Conservation (phyloP, 2,113 vertebrate genomes). For the Cariama cristata region DNA sequence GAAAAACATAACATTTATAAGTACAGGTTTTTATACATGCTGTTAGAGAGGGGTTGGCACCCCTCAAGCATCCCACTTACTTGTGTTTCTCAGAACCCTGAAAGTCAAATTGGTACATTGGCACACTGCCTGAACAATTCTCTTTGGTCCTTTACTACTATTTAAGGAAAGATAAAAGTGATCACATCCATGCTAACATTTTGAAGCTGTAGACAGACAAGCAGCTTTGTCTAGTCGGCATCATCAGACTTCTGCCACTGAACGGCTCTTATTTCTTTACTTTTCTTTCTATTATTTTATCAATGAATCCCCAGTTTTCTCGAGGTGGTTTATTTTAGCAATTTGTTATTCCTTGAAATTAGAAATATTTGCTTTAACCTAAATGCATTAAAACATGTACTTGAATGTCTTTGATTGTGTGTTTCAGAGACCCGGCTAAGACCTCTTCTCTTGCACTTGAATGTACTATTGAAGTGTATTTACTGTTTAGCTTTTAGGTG, state of each 20-base stretch:
- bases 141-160: not conserved
- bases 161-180: not conserved
- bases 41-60: not conserved
- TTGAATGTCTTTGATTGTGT: not conserved
- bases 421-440: not conserved
- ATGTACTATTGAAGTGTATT: not conserved
- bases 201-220: not conserved
- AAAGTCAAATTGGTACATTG: not conserved
- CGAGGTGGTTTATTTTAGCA: not conserved
- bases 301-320: not conserved
- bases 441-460: not conserved
- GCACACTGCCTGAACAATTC: not conserved
- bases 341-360: not conserved
- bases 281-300: not conserved
- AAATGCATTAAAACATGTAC: not conserved
- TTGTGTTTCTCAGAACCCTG: not conserved
- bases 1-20: constrained; percentile 11
- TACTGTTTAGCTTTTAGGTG: not conserved
- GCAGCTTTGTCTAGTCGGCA: not conserved
- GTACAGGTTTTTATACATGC: not conserved
- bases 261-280: not conserved
- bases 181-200: not conserved
- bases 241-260: not conserved
- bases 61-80: not conserved
- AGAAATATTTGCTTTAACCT: not conserved